A percentile compares a stretch with the other conserved stretches of the same genome.
phyloP scores from a whole-genome alignment of 2,888 invertebrate species.

The Nycteola revayana region DNA sequence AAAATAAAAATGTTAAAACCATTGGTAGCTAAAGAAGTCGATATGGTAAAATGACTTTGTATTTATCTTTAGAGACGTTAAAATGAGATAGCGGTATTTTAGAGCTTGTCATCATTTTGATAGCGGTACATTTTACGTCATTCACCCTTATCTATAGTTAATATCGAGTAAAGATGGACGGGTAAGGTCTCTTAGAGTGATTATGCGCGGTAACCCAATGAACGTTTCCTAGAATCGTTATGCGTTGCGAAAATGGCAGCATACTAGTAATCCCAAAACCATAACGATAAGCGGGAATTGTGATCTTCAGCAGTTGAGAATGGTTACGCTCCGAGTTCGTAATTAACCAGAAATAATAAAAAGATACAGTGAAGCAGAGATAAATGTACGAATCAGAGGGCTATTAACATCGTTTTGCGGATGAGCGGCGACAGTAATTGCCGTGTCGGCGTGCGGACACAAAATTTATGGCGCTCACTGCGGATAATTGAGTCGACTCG shows the following conservation, averaged over 20 bases:
- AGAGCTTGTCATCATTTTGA: constrained; percentile 27
- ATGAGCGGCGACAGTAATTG: constrained; percentile 80
- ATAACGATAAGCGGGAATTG: constrained; percentile 41
- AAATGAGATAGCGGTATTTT: constrained; percentile 14
- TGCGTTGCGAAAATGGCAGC: constrained; percentile 39
- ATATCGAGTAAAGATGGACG: constrained; percentile 30
- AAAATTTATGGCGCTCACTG: constrained; percentile 70
- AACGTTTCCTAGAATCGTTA: constrained; percentile 46
- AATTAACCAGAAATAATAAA: constrained; percentile 46
- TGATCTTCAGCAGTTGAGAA: constrained; percentile 31
- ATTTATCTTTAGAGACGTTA: too few species aligned
- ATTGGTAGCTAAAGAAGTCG: too few species aligned
- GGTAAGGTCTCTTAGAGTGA: constrained; percentile 32
- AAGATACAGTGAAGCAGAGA: constrained; percentile 56
- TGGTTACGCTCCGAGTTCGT: constrained; percentile 35
- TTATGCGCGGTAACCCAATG: constrained; percentile 40
- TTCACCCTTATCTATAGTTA: constrained; percentile 29
- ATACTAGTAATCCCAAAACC: constrained; percentile 35
- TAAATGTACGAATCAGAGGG: constrained; percentile 71
- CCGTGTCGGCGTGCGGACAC: constrained; percentile 72
- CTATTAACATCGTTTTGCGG: constrained; percentile 79
- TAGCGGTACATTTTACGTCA: constrained; percentile 23
- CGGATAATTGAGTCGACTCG: constrained; percentile 68
- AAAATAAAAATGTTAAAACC: constrained; percentile 14
- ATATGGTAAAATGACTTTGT: too few species aligned